Base-by-base conservation (phyloP, 2,797 vertebrate genomes). In the Brotula barbata region DNA sequence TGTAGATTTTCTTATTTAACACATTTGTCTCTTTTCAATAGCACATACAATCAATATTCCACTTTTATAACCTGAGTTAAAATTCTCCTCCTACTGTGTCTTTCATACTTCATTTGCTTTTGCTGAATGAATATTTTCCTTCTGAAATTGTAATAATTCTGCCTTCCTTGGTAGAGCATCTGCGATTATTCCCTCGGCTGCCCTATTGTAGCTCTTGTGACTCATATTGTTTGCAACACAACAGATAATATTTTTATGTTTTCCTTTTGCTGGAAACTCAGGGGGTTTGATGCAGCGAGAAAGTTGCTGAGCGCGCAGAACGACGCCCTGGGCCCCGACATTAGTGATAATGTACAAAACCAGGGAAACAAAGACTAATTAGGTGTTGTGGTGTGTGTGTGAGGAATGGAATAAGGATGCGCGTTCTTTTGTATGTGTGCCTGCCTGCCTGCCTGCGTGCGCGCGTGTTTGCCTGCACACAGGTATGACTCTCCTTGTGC, bases 351-450 rank as follows among this genome's bases (percentile, higher is more conserved):
- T 83, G 84, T 62, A 85, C 82, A 84, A 81, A 86, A 85, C 79
- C 81, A 62, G 58, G 53, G 81, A 86, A 84, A 87, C 85, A 86
- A 80, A 88, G 82, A 86, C 86, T 88, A 88, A 88, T 88, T 87
- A 87, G 82, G 17, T 79, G 75, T 74, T 75, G 60, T 40, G n/a
- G 42, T 41, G 47, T 28, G 49, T 50, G 68, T 48, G 68, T 65
- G 57, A 57, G 68, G 7, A 7, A 28, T 3, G 7, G 25, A 28
- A 25, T 6, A 49, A 7, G 15, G 22, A 14, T 61, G 64, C 47
- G 49, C 54, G 49, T 22, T 42, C 31, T 17, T 46, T 25, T 44
- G 52, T 73, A 63, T 61, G 44, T 71, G 54, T n/a, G n/a, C n/a
- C n/a, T n/a, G n/a, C n/a, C n/a, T n/a, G n/a, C n/a, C n/a, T n/a